Base-by-base conservation (phyloP, 2,113 vertebrate species). In the Cyanoramphus novaezelandiae region DNA sequence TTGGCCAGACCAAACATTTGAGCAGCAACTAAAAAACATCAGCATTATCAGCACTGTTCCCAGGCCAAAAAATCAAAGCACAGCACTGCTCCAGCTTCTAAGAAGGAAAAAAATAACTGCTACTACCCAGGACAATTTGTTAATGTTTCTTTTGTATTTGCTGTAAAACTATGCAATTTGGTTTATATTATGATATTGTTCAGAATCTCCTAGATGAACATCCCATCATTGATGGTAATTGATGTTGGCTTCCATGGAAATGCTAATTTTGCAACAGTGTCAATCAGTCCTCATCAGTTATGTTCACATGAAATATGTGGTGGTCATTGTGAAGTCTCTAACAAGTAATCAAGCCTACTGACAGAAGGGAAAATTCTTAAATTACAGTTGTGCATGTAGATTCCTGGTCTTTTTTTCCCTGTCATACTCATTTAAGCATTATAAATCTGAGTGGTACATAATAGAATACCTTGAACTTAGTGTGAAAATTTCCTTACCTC, bases 201-300 rank as follows among this genome's bases (percentile, higher is more conserved):
- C 84, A 96, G 86, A 90, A 93, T 90, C n/a, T 89, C 47, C 93
- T 52, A 65, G 65, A 86, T 41, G 71, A 96, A 35, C 71, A 81
- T 83, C 78, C 52, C 23, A 31, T 88, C 29, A 19, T 6, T 96
- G 93, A 95, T 4, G 33, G 47, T 92, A 98, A 97, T 95, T 94
- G 81, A 94, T 92, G 69, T 31, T 97, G 96, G 82, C 97, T 96
- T 87, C 91, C 71, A 93, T 80, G 85, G 81, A 97, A 97, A 97
- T 96, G 90, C 5, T 94, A 92, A 97, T 97, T 97, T 97, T 69
- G 59, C 93, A 96, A 50, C 89, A 94, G 13, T 97, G 96, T 96
- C 91, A 93, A 88, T 97, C 86, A 82, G 68, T 79, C 13, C 3
- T 70, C n/a, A 13, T 83, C 68, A 92, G 72, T 94, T 93, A 67